Conservation (phyloP, 1,140 invertebrate species). For the Spodoptera litura region DNA sequence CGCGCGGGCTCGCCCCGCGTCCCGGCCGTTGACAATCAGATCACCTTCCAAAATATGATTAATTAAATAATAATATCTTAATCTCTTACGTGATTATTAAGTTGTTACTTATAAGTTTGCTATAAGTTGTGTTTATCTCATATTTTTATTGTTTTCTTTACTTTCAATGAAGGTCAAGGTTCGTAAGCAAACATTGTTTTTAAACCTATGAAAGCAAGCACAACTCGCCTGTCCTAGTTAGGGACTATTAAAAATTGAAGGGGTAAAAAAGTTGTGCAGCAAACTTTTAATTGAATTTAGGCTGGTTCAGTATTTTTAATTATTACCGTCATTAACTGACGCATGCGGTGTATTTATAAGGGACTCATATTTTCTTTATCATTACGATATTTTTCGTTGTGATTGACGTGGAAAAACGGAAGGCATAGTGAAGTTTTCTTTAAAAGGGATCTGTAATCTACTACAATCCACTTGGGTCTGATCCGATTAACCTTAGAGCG, state of each 20-base stretch:
- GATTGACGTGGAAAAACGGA: neutral
- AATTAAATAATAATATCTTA: constrained; percentile 9
- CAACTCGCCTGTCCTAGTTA: neutral
- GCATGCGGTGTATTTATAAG: neutral
- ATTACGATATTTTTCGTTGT: no score
- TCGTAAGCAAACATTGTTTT: no score
- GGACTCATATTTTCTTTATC: neutral
- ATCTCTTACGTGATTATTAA: neutral
- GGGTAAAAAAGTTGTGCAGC: neutral
- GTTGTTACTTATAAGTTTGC: neutral
- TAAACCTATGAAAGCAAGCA: neutral
- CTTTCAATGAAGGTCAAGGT: neutral
- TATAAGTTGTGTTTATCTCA: neutral
- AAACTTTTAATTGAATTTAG: constrained; percentile 8
- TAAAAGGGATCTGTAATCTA: neutral
- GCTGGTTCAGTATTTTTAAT: neutral
- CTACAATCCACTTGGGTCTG: constrained; percentile 10
- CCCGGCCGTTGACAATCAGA: constrained; percentile 49
- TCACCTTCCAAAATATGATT: constrained; percentile 31
- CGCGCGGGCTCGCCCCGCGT: constrained; percentile 54
- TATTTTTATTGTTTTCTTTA: neutral
- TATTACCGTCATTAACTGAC: neutral
- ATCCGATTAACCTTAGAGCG: constrained; percentile 11
- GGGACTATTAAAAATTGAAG: neutral
- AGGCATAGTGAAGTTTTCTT: neutral